These are phyloP conservation scores for Peromyscus aztecus DNA, from an alignment of 2,797 vertebrate species.

Conservation along the genomic window DNA sequence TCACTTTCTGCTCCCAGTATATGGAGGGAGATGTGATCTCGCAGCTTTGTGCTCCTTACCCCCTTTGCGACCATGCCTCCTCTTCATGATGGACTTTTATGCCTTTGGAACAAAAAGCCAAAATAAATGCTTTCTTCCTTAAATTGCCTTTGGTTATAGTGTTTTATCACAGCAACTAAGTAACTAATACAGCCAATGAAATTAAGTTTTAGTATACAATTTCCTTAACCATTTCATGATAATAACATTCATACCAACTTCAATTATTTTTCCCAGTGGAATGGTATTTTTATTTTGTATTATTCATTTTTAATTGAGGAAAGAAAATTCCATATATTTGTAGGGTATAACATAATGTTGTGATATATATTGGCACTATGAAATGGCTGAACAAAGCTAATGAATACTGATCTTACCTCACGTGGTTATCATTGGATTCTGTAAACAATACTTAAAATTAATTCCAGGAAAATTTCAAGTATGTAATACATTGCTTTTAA, in stretches of 20 bases:
- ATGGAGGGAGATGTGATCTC: background rate
- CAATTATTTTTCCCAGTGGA: background rate
- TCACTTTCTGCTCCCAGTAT: background rate
- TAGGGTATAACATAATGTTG: background rate
- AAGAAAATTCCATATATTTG: background rate
- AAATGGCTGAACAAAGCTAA: background rate
- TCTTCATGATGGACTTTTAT: background rate
- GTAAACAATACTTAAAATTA: background rate
- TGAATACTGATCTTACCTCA: background rate
- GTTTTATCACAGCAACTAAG: background rate
- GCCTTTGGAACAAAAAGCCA: background rate
- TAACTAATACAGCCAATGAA: constrained; percentile 61
- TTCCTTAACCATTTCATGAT: constrained; percentile 82
- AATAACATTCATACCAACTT: constrained; percentile 65
- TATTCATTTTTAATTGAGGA: constrained; percentile 13
- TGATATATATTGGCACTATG: background rate
- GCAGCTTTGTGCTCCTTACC: background rate
- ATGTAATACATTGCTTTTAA: background rate
- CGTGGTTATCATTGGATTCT: background rate
- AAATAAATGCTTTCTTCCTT: background rate
- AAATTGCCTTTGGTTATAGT: no score
- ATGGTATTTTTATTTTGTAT: background rate
- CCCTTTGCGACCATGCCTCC: background rate
- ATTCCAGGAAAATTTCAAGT: background rate
- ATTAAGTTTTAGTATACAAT: constrained; percentile 79